These are phyloP conservation scores for Hypomecis atomaria DNA, from an alignment of 2,888 invertebrate species.

Conservation along the genomic window DNA sequence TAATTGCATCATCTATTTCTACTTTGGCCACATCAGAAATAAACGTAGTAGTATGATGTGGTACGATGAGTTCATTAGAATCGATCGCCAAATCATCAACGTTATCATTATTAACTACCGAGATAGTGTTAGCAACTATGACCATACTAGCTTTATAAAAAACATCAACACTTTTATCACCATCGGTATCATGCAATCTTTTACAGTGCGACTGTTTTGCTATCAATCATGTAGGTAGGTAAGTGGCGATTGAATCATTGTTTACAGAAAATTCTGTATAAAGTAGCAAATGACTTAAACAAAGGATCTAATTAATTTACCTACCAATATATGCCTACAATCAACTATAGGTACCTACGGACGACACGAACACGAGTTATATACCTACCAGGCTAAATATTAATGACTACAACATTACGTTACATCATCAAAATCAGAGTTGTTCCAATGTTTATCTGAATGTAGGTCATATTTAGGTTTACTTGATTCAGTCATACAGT, in stretches of 20 bases:
- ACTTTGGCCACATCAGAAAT: constrained; percentile 25
- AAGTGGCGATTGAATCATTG: constrained; percentile 16
- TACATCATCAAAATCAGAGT: constrained; percentile 50
- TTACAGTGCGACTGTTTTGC: constrained; percentile 1
- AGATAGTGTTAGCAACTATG: neutral
- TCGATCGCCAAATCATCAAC: constrained; percentile 2
- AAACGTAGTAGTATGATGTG: constrained; percentile 21
- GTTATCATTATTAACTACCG: neutral
- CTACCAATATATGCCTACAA: constrained; percentile 1
- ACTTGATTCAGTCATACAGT: constrained; percentile 36
- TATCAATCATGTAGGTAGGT: constrained; percentile 8
- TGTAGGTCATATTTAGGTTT: constrained; percentile 37
- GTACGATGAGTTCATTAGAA: neutral
- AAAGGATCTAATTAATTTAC: constrained; percentile 43
- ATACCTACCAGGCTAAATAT: constrained; percentile 4
- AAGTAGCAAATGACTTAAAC: constrained; percentile 33
- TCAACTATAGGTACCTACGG: neutral
- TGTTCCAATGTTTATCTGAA: constrained; percentile 12
- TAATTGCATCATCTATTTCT: constrained; percentile 34
- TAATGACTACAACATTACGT: constrained; percentile 18
- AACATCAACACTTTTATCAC: constrained; percentile 7
- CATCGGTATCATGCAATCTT: neutral
- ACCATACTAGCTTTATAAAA: constrained; percentile 3
- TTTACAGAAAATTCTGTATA: constrained; percentile 9
- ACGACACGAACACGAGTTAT: neutral